phyloP scores from a whole-genome alignment of 2,888 invertebrate genomes.

The Caenorhabditis panamensis region DNA sequence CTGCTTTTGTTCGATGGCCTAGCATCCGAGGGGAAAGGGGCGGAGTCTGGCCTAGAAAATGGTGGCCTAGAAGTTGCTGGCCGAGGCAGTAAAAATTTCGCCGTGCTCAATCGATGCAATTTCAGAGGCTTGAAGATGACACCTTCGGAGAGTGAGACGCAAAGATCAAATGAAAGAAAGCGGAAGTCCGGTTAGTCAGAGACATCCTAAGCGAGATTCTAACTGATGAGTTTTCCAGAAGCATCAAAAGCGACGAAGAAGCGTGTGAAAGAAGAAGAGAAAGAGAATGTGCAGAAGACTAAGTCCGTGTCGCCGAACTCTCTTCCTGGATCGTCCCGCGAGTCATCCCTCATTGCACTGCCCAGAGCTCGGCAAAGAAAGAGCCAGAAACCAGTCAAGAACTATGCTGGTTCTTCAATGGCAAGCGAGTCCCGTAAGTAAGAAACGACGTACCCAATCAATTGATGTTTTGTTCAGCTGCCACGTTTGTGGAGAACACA shows the following conservation, averaged over 20 bases:
- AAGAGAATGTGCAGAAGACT: background rate
- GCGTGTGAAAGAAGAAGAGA: slow-evolving; percentile 1
- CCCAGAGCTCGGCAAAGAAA: background rate
- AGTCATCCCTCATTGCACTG: too few relatives aligned
- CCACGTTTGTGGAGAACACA: too few relatives aligned
- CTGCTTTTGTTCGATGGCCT: too few relatives aligned
- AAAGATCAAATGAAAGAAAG: background rate
- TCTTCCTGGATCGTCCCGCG: background rate
- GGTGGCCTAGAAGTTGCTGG: too few relatives aligned
- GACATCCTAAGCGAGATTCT: too few relatives aligned
- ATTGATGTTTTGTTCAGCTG: too few relatives aligned
- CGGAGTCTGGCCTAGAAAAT: too few relatives aligned
- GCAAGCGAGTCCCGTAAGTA: too few relatives aligned
- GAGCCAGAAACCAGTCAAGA: background rate
- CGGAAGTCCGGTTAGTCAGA: background rate
- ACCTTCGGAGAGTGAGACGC: background rate
- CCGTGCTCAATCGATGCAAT: background rate
- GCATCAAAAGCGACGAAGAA: background rate
- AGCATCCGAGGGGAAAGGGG: too few relatives aligned
- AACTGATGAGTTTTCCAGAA: background rate
- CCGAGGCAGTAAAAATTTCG: too few relatives aligned
- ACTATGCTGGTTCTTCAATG: background rate
- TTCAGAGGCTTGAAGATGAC: background rate
- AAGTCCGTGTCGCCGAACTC: background rate
- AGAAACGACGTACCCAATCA: too few relatives aligned